Evolutionary conservation across 2,797 vertebrate species (phyloP).

Genomic region (Enteromius argenteus): DNA sequence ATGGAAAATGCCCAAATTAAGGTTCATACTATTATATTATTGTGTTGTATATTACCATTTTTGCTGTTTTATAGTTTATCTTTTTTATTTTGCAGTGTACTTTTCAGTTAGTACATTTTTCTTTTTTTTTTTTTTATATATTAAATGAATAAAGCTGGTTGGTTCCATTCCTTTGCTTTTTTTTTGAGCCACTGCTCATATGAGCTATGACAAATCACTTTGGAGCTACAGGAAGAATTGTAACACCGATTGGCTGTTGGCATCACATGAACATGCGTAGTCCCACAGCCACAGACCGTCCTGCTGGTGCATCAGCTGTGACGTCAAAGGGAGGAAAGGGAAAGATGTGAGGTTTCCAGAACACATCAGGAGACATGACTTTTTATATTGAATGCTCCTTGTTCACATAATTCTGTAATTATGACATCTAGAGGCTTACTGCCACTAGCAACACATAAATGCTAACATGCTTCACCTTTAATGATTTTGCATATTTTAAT

Average conservation of each 20-base stretch:
- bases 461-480: not conserved
- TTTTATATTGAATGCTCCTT: not conserved
- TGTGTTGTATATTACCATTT: too few relatives aligned
- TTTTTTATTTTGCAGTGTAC: not conserved
- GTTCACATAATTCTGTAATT: not conserved
- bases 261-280: constrained; percentile 2
- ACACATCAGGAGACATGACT: not conserved
- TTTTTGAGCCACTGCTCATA: constrained; percentile 3
- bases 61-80: too few relatives aligned
- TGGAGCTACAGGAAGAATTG: not conserved
- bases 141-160: not conserved
- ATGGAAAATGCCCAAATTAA: too few relatives aligned
- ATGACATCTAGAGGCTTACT: not conserved
- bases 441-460: not conserved
- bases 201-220: constrained; percentile 14
- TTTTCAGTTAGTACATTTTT: not conserved
- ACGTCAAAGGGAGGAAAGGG: not conserved
- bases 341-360: constrained; percentile 6
- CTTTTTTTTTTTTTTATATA: too few relatives aligned
- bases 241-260: constrained; percentile 25
- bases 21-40: too few relatives aligned
- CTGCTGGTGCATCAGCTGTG: not conserved
- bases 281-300: not conserved
- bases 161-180: not conserved
- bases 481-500: constrained; percentile 4